A percentile compares a stretch with the other conserved stretches of the same genome.
Conservation (phyloP, 2,113 vertebrate species). For the Cottus gobio region DNA sequence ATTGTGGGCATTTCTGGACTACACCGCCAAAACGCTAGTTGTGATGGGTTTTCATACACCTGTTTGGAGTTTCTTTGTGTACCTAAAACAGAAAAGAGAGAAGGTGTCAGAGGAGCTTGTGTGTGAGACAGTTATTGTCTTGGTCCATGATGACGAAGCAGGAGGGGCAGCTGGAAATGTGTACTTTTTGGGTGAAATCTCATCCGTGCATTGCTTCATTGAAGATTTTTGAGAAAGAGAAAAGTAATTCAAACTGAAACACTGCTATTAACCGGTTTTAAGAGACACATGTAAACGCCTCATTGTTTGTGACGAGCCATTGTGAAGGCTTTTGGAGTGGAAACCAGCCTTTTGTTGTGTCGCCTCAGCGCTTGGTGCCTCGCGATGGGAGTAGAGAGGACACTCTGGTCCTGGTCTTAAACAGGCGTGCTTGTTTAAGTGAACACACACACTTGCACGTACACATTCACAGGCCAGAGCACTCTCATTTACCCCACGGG, state of each 20-base stretch:
- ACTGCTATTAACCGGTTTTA: background rate
- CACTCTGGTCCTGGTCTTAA: conserved; percentile 15
- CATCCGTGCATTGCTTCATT: background rate
- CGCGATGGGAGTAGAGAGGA: conserved; percentile 16
- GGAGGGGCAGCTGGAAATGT: background rate
- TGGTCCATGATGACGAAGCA: background rate
- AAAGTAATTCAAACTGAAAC: background rate
- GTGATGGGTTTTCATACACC: background rate
- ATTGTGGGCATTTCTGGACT: background rate
- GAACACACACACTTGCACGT: background rate
- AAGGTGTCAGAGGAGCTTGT: background rate
- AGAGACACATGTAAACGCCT: background rate
- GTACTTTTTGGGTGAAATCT: background rate
- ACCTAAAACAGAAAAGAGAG: background rate
- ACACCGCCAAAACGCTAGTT: background rate
- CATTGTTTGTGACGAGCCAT: background rate
- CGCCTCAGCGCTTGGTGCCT: conserved; percentile 26
- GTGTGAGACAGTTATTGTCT: too few relatives aligned
- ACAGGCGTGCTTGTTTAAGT: conserved; percentile 19
- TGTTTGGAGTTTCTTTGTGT: background rate
- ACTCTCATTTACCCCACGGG: conserved; percentile 41
- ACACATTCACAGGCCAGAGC: conserved; percentile 5
- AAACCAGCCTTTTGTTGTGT: conserved; percentile 24
- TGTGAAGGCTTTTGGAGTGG: background rate
- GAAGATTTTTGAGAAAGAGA: background rate